Evolutionary conservation across 2,888 invertebrate genomes (phyloP), one percentile per base, ranked within the genome.

Genomic region (Odontothrips loti): DNA sequence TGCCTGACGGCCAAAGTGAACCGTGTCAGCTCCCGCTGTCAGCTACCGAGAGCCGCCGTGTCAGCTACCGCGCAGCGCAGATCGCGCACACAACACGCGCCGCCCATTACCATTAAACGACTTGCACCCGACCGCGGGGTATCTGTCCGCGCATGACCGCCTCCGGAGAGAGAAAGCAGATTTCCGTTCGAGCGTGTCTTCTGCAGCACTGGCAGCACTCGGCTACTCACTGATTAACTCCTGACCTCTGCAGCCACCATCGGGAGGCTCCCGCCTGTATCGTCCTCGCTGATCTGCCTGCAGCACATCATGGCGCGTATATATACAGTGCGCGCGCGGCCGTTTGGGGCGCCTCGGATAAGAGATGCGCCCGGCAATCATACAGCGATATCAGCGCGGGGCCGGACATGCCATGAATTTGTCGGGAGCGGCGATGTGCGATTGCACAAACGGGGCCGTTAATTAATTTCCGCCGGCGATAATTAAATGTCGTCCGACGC

Each of bases 371-470:
- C 34, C 34, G 58, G 68, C 68, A 75, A 75, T 75, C 68, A 75
- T 75, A 75, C 10, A 27, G 68, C 68, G 68, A 75, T 75, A 75
- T 75, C 68, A 27, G 68, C 27, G 27, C 58, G n/a, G 20, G 27
- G 23, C 23, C 68, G 68, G 23, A 58, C 58, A 75, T 12, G 68
- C 68, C 68, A 75, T 75, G 68, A 75, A 75, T 75, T 75, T 75
- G 68, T 75, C 68, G 58, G n/a, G 34, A 43, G 6, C 58, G 58
- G 20, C 58, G 58, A n/a, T 75, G 23, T 75, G 23, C n/a, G 68
- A 75, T 75, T 27, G 68, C 68, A 27, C 68, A 27, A 75, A 75
- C 68, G 15, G 58, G 58, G n/a, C 58, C n/a, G 68, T 27, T 75
- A 75, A 75, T 75, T 23, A 75, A 75, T 75, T 75, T 27, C 68